Evolutionary conservation across 2,797 vertebrate species (phyloP), one percentile per base, ranked within the genome.

Genomic region (Babyrousa celebensis): DNA sequence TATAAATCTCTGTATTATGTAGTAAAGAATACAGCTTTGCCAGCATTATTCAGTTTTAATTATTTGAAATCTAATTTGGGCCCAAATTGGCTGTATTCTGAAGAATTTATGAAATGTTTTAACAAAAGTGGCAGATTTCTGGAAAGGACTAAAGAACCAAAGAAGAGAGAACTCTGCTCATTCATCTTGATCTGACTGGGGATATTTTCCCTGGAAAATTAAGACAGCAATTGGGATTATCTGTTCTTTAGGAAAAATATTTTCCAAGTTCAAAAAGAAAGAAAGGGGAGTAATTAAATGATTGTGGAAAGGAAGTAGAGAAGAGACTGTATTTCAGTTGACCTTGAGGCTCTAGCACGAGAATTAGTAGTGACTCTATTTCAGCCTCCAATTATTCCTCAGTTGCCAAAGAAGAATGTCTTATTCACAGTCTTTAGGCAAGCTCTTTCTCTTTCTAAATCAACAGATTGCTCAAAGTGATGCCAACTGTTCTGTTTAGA

Each of bases 51-150:
- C 25, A 78, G 23, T 86, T 40, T 91, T 95, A 77, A 71, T 94
- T 80, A 84, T 74, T 72, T 40, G 60, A 92, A 94, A 78, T 84
- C 25, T 92, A 88, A 91, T 48, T 93, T 85, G 89, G 78, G 40
- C 2, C 43, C 82, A 68, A 80, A 40, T 8, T 27, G 29, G 29
- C 48, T 83, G 2, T 79, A 18, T 36, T 96, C 20, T 52, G 85
- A 95, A 94, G 83, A 63, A 97, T 86, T 96, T 89, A 86, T 80
- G 74, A 86, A 96, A 74, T 96, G 12, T 36, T 94, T 62, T 67
- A 95, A 96, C 15, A 71, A 56, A 70, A 83, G 25, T 92, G 91
- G 27, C 54, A 95, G 70, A 43, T 96, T 96, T 83, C 89, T 95
- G 84, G 91, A 94, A 94, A 91, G 92, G 52, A 83, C 27, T 54